These are phyloP conservation scores for Ips typographus DNA, from an alignment of 1,140 invertebrate species.

Conservation along the genomic window DNA sequence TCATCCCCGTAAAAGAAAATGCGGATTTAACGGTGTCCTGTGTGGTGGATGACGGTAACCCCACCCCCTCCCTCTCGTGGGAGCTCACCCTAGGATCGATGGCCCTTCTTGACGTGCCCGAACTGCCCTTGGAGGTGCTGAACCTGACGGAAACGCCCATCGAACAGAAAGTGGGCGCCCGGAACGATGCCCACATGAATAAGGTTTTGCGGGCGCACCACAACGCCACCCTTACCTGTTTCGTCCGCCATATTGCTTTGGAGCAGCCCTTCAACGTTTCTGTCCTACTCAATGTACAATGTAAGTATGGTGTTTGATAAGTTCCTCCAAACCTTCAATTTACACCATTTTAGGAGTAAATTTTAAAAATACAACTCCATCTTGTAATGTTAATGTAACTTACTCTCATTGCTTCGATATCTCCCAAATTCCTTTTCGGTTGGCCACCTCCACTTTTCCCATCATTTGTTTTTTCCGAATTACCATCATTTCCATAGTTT, in stretches of 20 bases:
- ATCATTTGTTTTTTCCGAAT: constrained; percentile 84
- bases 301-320: constrained; percentile 83
- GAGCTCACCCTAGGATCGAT: constrained; percentile 63
- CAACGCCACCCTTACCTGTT: constrained; percentile 72
- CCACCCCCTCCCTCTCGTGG: constrained; percentile 72
- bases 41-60: constrained; percentile 80
- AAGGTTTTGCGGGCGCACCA: constrained; percentile 71
- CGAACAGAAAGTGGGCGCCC: constrained; percentile 57
- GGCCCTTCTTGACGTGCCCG: constrained; percentile 57
- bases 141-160: constrained; percentile 50
- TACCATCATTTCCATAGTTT: constrained; percentile 96
- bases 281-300: constrained; percentile 76
- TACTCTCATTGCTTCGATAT: constrained; percentile 65
- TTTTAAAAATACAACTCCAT: not conserved
- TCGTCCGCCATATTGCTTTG: constrained; percentile 70
- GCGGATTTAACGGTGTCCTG: constrained; percentile 77
- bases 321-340: constrained; percentile 84
- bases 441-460: constrained; percentile 51
- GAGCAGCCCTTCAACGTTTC: constrained; percentile 68
- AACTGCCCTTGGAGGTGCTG: constrained; percentile 53
- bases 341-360: constrained; percentile 50
- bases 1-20: constrained; percentile 79
- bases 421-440: constrained; percentile 60
- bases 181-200: constrained; percentile 65
- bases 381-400: constrained; percentile 11